Evolutionary conservation across 2,797 vertebrate species (phyloP).

Genomic region (Hydrocynus forskahlii): DNA sequence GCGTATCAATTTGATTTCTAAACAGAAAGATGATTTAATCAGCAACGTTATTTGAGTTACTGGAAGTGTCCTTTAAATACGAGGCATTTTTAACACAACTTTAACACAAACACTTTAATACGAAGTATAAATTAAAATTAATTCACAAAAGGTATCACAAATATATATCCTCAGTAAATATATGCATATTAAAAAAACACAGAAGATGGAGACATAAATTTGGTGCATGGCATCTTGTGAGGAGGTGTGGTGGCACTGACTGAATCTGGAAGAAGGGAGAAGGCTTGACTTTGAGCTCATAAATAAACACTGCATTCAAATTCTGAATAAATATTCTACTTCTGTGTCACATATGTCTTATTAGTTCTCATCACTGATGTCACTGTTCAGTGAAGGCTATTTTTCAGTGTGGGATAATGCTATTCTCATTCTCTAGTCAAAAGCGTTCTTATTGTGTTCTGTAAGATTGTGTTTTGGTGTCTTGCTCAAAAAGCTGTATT

Average conservation of each 20-base stretch:
- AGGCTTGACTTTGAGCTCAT: too few relatives aligned
- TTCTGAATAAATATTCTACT: neutral
- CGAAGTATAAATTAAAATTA: conserved; percentile 5
- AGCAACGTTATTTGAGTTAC: conserved; percentile 8
- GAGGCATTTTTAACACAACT: neutral
- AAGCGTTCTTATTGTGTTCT: neutral
- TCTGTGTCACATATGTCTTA: neutral
- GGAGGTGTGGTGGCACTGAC: too few relatives aligned
- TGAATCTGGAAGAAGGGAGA: too few relatives aligned
- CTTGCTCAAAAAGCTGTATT: neutral
- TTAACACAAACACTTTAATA: neutral
- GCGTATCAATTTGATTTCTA: neutral
- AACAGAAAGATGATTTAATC: neutral
- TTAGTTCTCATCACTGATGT: too few relatives aligned
- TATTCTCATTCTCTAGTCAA: neutral
- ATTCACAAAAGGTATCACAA: conserved; percentile 3
- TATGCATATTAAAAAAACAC: neutral
- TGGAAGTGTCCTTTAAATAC: neutral
- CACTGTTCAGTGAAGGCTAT: neutral
- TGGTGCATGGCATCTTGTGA: neutral
- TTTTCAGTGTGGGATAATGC: neutral
- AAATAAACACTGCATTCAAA: neutral
- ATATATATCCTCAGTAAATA: conserved; percentile 10
- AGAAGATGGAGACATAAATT: neutral
- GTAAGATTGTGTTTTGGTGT: neutral